Percentiles rank a stretch among this genome's conserved stretches.
phyloP scores from a whole-genome alignment of 2,797 vertebrate genomes.

The Characodon lateralis region DNA sequence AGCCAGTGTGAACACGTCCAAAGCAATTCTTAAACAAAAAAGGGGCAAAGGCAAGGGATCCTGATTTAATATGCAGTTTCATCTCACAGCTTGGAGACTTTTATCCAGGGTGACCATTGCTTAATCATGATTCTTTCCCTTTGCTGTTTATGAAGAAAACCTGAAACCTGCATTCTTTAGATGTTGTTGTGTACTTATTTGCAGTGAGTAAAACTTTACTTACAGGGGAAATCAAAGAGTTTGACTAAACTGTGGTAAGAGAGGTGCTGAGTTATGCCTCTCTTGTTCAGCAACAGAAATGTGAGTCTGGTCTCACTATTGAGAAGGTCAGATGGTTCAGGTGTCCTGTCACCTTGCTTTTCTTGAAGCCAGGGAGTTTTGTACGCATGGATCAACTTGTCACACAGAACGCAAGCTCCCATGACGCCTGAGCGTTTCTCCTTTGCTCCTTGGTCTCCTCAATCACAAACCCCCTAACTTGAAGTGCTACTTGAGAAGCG shows the following conservation, averaged over 20 bases:
- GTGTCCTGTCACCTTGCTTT: conserved; percentile 62
- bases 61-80: neutral
- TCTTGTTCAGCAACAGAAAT: conserved; percentile 36
- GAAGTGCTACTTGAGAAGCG: conserved; percentile 68
- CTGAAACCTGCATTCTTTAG: neutral
- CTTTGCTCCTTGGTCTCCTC: conserved; percentile 45
- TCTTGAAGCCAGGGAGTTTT: conserved; percentile 54
- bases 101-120: neutral
- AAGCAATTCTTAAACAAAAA: neutral
- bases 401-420: conserved; percentile 56
- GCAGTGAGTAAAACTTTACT: conserved; percentile 2
- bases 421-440: conserved; percentile 38
- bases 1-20: neutral
- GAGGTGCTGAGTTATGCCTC: conserved; percentile 29
- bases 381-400: conserved; percentile 56
- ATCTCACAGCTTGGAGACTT: neutral
- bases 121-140: neutral
- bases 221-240: neutral
- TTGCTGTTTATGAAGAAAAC: neutral
- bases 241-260: conserved; percentile 12
- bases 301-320: conserved; percentile 48
- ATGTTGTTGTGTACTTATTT: conserved; percentile 2
- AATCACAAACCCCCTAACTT: conserved; percentile 47
- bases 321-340: conserved; percentile 55
- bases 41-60: neutral